Evolutionary conservation across 2,113 vertebrate genomes (phyloP).

Genomic region (Cheilinus undulatus): DNA sequence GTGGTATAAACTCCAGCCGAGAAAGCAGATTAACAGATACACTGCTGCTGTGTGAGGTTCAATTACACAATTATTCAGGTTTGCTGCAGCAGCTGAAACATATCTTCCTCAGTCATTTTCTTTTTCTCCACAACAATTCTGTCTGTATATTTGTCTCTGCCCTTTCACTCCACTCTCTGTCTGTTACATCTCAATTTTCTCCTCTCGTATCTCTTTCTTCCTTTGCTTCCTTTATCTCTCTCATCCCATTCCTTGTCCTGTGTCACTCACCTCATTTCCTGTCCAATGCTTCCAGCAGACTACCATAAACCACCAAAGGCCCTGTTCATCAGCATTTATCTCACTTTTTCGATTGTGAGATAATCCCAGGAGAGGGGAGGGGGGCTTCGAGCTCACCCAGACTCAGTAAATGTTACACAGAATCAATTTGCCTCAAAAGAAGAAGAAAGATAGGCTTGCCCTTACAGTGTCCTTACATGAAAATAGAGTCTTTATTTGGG

Average conservation of each 20-base stretch:
- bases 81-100: constrained; percentile 56
- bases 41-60: constrained; percentile 66
- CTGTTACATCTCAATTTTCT: constrained; percentile 41
- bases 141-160: constrained; percentile 19
- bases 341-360: constrained; percentile 50
- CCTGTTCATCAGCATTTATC: constrained; percentile 71
- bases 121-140: constrained; percentile 13
- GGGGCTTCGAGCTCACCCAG: constrained; percentile 24
- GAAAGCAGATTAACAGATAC: constrained; percentile 76
- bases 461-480: background rate
- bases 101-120: constrained; percentile 56
- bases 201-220: constrained; percentile 19
- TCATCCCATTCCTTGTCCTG: constrained; percentile 25
- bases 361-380: constrained; percentile 23
- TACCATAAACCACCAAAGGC: constrained; percentile 45
- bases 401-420: constrained; percentile 50
- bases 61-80: constrained; percentile 69
- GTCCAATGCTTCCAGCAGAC: constrained; percentile 39
- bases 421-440: constrained; percentile 16
- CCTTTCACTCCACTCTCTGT: constrained; percentile 47
- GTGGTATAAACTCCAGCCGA: constrained; percentile 65
- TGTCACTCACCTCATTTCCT: constrained; percentile 49
- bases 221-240: constrained; percentile 47
- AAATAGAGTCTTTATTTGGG: background rate
- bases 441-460: background rate